phyloP scores from a whole-genome alignment of 2,888 invertebrate genomes.

The Blastobasis adustella region DNA sequence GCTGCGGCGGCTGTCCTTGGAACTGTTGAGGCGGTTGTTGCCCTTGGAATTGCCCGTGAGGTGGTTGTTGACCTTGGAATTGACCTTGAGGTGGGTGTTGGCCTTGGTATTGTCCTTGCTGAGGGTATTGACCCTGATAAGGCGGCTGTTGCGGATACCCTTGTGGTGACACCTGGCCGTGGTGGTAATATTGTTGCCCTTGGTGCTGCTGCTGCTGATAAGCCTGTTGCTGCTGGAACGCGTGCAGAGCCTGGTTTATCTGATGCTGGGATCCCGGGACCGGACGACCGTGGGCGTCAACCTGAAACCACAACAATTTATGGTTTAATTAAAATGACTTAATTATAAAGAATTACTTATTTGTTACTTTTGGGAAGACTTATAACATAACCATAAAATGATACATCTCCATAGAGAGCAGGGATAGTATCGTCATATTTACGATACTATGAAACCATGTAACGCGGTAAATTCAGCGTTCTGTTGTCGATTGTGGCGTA shows the following conservation, averaged over 20 bases:
- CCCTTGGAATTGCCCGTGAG: conserved; percentile 13
- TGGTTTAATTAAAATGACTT: too few relatives aligned
- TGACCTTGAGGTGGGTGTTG: conserved; percentile 15
- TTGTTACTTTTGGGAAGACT: too few relatives aligned
- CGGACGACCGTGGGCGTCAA: conserved; percentile 56
- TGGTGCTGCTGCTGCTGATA: conserved; percentile 20
- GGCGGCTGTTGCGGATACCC: conserved; percentile 18
- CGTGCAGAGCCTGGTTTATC: conserved; percentile 46
- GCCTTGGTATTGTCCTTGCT: conserved; percentile 17
- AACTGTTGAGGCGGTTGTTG: conserved; percentile 2
- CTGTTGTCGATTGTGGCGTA: too few relatives aligned
- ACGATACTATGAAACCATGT: too few relatives aligned
- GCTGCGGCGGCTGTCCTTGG: conserved; percentile 17
- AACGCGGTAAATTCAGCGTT: too few relatives aligned
- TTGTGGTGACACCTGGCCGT: conserved; percentile 26
- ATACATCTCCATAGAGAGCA: too few relatives aligned
- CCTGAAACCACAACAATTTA: conserved; percentile 23
- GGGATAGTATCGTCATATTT: too few relatives aligned
- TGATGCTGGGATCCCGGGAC: conserved; percentile 58
- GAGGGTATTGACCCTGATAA: conserved; percentile 15
- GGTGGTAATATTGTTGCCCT: conserved; percentile 22
- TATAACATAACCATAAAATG: too few relatives aligned
- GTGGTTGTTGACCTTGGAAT: conserved; percentile 14
- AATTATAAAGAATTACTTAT: too few relatives aligned
- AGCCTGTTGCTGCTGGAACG: conserved; percentile 38